These are phyloP conservation scores for Brevimyrus niger DNA, from an alignment of 2,113 vertebrate genomes.

Conservation along the genomic window DNA sequence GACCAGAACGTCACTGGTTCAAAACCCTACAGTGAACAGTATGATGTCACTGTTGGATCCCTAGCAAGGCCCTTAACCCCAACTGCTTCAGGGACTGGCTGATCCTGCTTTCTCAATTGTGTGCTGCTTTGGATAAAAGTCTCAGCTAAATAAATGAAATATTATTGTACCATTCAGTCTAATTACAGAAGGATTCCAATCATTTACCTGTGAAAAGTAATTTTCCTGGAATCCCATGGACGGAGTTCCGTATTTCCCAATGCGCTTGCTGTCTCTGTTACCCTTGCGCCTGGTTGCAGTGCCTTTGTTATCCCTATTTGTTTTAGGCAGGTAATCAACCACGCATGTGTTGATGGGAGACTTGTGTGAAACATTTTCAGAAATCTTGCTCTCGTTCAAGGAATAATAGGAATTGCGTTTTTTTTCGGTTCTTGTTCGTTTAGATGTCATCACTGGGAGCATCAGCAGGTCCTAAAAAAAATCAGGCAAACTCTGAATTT, in stretches of 20 bases:
- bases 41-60: not conserved
- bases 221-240: not conserved
- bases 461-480: not conserved
- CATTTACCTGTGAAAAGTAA: not conserved
- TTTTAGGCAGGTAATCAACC: not conserved
- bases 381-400: not conserved
- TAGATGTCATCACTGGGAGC: not conserved
- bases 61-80: not conserved
- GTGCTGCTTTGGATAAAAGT: not conserved
- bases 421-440: not conserved
- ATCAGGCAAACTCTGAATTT: not conserved
- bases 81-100: not conserved
- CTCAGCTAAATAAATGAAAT: not conserved
- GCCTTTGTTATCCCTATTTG: not conserved
- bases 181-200: not conserved
- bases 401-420: fast-evolving
- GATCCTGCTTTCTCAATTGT: not conserved
- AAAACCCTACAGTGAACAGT: not conserved
- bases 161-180: not conserved
- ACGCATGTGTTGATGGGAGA: not conserved
- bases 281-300: not conserved
- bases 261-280: not conserved
- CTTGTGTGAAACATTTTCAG: not conserved
- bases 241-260: not conserved
- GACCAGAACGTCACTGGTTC: not conserved